Conservation (phyloP, 1,140 invertebrate genomes). For the Gonatopus flavifemur region DNA sequence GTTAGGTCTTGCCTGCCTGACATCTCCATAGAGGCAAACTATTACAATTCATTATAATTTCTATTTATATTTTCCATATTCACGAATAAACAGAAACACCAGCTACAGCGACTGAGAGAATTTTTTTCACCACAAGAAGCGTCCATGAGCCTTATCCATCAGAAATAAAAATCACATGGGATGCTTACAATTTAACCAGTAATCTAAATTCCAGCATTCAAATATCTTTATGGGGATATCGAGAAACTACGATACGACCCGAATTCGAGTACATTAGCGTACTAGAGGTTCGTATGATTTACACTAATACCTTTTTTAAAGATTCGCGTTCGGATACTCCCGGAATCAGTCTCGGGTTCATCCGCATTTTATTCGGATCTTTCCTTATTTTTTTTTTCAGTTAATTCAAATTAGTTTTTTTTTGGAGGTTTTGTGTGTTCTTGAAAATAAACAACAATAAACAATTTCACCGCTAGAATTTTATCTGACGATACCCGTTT, state of each 20-base stretch:
- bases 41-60: too few species aligned
- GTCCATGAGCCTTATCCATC: slow-evolving; percentile 72
- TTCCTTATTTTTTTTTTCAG: not conserved
- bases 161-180: slow-evolving; percentile 79
- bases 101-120: slow-evolving; percentile 78
- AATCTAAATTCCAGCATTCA: slow-evolving; percentile 73
- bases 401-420: not conserved
- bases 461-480: too few species aligned
- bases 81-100: slow-evolving; percentile 73
- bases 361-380: too few species aligned
- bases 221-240: slow-evolving; percentile 85
- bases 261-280: slow-evolving; percentile 66
- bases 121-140: slow-evolving; percentile 75
- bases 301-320: not conserved
- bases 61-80: not conserved
- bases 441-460: too few species aligned
- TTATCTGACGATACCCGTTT: not conserved
- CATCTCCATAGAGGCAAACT: too few species aligned
- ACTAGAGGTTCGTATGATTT: slow-evolving; percentile 39
- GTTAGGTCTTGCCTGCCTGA: too few species aligned
- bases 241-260: slow-evolving; percentile 76
- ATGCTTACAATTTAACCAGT: slow-evolving; percentile 80
- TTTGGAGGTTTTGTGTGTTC: too few species aligned
- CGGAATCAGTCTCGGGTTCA: too few species aligned
- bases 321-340: not conserved